Conservation (phyloP, 1,140 invertebrate species). For the Eulimnadia texana region DNA sequence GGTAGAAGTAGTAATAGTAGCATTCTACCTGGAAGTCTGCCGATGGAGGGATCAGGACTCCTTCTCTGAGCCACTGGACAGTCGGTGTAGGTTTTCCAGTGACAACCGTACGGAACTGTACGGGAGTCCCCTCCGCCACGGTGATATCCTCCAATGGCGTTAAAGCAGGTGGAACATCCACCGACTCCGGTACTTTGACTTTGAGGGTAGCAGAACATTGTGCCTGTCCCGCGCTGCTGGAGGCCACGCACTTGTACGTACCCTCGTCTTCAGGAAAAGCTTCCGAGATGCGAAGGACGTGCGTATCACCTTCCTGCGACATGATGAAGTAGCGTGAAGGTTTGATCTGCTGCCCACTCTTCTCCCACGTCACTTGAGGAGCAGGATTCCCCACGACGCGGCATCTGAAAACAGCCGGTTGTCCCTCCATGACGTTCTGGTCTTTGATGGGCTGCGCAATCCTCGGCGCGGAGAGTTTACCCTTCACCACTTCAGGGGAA, state of each 20-base stretch:
- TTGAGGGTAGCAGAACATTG: slow-evolving; percentile 58
- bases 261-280: slow-evolving; percentile 91
- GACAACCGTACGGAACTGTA: slow-evolving; percentile 72
- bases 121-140: slow-evolving; percentile 68
- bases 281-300: slow-evolving; percentile 71
- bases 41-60: slow-evolving; percentile 71
- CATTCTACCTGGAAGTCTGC: slow-evolving; percentile 72
- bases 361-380: slow-evolving; percentile 79
- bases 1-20: neutral
- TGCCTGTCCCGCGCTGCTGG: slow-evolving; percentile 66
- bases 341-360: slow-evolving; percentile 82
- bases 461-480: slow-evolving; percentile 49
- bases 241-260: slow-evolving; percentile 72
- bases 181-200: slow-evolving; percentile 62
- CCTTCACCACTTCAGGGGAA: slow-evolving; percentile 4
- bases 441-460: slow-evolving; percentile 66
- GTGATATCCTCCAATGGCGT: slow-evolving; percentile 65
- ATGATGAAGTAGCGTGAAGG: slow-evolving; percentile 95
- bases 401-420: slow-evolving; percentile 70
- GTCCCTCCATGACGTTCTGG: slow-evolving; percentile 69
- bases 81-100: slow-evolving; percentile 64
- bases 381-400: slow-evolving; percentile 62
- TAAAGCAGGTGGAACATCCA: slow-evolving; percentile 58
- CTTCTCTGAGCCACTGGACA: slow-evolving; percentile 79
- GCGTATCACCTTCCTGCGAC: slow-evolving; percentile 69